Base-by-base conservation (phyloP, 2,113 vertebrate genomes). In the Sorex fumeus region DNA sequence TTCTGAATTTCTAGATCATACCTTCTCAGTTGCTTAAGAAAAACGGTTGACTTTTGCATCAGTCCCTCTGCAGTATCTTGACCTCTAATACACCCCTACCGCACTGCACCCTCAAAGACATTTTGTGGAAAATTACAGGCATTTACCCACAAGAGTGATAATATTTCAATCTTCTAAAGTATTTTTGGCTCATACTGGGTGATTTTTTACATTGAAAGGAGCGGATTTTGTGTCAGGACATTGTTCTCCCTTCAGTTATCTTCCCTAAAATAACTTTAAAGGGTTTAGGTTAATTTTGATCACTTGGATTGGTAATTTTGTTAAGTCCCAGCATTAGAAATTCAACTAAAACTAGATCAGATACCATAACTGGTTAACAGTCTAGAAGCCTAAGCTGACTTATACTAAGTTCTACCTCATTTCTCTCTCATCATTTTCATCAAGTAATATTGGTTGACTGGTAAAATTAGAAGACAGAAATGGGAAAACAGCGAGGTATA, bases 11-110 rank as follows among this genome's bases (percentile, higher is more conserved):
- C 43, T 88, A 94, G 45, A 71, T 80, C 74, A 82, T 87, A 92
- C 67, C 75, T 83, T 82, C 69, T 89, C 66, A 93, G 66, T 97
- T 97, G 88, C 96, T 86, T 90, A 97, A 97, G 87, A 95, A 95
- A n/a, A 87, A 93, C 96, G 86, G 96, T 97, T 97, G 72, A 76
- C 9, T 96, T 97, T 95, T 97, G 87, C 93, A 96, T 96, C 94
- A 95, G 76, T 64, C 57, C 62, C 25, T 85, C 62, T 83, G 23
- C 77, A 84, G 30, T n/a, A 87, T 95, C 91, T 77, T 96, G 34
- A 15, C 75, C 74, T 77, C 47, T 23, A 77, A 40, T 53, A 27
- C 16, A 84, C 72, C 67, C 69, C 30, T 34, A 28, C 32, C 10
- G 62, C 21, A 74, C n/a, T 89, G 60, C 30, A 36, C 87, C 83